These are phyloP conservation scores for Alcis repandata DNA, from an alignment of 2,888 invertebrate genomes.

Conservation along the genomic window DNA sequence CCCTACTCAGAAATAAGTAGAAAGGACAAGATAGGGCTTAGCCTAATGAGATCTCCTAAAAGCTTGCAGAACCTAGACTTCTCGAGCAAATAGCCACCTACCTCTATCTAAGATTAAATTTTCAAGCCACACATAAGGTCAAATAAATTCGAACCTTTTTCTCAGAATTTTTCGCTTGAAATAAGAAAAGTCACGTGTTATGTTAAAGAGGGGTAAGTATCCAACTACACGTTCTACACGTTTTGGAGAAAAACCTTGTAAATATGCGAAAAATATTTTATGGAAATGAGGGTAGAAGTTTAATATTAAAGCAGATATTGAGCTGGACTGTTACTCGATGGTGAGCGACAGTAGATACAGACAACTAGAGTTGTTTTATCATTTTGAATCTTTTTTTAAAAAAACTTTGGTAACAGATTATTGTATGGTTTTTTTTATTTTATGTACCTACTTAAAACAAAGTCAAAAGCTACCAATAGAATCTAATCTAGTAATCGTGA, in stretches of 20 bases:
- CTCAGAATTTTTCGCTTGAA: background rate
- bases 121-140: conserved; percentile 20
- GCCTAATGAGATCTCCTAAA: conserved; percentile 31
- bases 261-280: conserved; percentile 13
- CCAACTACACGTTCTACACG: conserved; percentile 18
- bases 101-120: conserved; percentile 33
- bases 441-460: too few species aligned
- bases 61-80: conserved; percentile 24
- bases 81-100: conserved; percentile 17
- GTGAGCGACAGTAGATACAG: background rate
- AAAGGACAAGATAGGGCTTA: conserved; percentile 21
- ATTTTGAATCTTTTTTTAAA: background rate
- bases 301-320: background rate
- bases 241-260: conserved; percentile 5
- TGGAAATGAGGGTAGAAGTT: conserved; percentile 19
- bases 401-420: too few species aligned
- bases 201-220: conserved; percentile 6
- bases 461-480: too few species aligned
- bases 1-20: background rate
- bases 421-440: too few species aligned
- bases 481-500: too few species aligned
- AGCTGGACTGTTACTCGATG: background rate
- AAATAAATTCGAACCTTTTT: conserved; percentile 20
- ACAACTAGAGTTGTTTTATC: background rate
- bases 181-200: conserved; percentile 26